Percentiles rank a stretch among this genome's conserved stretches.
Evolutionary conservation across 37 sponge, comb jelly and placozoan genomes (phyloP).

Genomic region (Dysidea cf. avara): DNA sequence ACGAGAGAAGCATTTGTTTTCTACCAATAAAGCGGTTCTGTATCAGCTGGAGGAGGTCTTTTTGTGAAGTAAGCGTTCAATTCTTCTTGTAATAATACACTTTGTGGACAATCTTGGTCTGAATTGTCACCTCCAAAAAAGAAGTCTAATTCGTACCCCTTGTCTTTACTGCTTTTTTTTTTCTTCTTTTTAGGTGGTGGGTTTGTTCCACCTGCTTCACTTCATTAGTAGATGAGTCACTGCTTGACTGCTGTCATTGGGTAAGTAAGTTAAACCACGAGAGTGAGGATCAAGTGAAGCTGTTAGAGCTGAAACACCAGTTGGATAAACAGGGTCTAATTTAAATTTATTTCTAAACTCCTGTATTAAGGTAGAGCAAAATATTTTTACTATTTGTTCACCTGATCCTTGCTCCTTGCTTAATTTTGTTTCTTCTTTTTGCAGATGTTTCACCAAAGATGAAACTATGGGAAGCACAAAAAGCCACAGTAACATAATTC

Average conservation of each 20-base stretch:
- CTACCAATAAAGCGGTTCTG: too few relatives aligned
- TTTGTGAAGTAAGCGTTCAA: too few relatives aligned
- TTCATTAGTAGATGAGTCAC: not conserved
- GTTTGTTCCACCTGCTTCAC: too few relatives aligned
- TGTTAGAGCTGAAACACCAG: not conserved
- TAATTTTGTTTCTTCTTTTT: not conserved
- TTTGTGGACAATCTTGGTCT: too few relatives aligned
- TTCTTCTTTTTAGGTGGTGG: too few relatives aligned
- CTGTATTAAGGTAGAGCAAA: not conserved
- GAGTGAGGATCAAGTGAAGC: slow-evolving; percentile 5
- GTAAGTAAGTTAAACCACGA: not conserved
- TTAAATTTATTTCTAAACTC: slow-evolving; percentile 1
- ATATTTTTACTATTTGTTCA: not conserved
- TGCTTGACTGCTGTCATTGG: not conserved
- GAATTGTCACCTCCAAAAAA: too few relatives aligned
- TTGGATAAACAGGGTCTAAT: not conserved
- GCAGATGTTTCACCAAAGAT: not conserved
- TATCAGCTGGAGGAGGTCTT: too few relatives aligned
- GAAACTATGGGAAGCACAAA: not conserved
- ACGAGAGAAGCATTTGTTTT: too few relatives aligned
- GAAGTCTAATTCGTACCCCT: too few relatives aligned
- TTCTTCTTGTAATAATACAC: too few relatives aligned
- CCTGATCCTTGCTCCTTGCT: too few relatives aligned
- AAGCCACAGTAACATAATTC: slow-evolving; percentile 1
- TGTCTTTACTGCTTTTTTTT: too few relatives aligned